Base-by-base conservation (phyloP, 2,797 vertebrate species). In the Rhinella marina region DNA sequence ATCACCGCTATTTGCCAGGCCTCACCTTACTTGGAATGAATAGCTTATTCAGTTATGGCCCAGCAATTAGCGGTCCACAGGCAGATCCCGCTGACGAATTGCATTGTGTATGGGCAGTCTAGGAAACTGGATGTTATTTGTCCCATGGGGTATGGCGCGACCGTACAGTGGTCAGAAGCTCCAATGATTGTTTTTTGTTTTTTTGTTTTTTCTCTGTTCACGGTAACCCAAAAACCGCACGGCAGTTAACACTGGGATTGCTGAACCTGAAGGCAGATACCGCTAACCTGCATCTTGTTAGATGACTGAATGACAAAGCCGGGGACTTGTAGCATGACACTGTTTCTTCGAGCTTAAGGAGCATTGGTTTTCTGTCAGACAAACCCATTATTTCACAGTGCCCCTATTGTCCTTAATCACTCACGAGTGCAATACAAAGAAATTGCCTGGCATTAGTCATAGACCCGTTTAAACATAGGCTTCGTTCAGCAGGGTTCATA, bases 351-450 rank as follows among this genome's bases (percentile, higher is more conserved):
- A 25, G 61, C 64, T 29, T 29, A 72, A 81, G 76, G 57, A 50
- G 56, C 29, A 62, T 86, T 79, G 75, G 59, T 80, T 86, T 86
- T 80, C 16, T 87, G 68, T 72, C 25, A 75, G 56, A 82, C 57
- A 87, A 82, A 76, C 23, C 86, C 86, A 82, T 87, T 75, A 82
- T 82, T 82, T 82, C 68, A 87, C 70, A 87, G 57, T 79, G 62
- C 9, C 62, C 21, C 86, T 76, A 87, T 82, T 87, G 68, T 87
- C 68, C 62, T 25, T 82, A 81, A 82, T 86, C 84, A 68, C 84
- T 86, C 68, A 82, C 61, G 68, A 82, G 80, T 62, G 70, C 68
- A 64, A 76, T 29, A 76, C 86, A 82, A 54, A 82, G 80, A 75
- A 52, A 48, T 76, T 64, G 86, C 54, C 66, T 82, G 66, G 56